Evolutionary conservation across 2,888 invertebrate species (phyloP), one percentile per base, ranked within the genome.

Genomic region (Toxonevra muliebris): DNA sequence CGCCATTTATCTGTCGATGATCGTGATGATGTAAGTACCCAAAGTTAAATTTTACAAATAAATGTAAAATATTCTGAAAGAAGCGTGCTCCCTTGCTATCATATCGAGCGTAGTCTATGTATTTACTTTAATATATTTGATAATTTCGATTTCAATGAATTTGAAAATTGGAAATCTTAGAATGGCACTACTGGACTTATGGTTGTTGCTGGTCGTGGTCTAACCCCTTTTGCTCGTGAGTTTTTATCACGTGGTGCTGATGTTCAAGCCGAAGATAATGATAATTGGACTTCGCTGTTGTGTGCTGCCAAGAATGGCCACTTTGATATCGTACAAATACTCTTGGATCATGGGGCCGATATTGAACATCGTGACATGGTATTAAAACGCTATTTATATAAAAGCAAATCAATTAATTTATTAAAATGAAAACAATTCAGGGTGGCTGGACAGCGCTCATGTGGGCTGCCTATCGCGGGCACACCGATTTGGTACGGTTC

Each of bases 391-490:
- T 2, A 48, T 7, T 48, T 48, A 48, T n/a, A 3, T n/a, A 48
- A 15, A 4, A 48, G 15, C 15, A 4, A 13, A n/a, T 48, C 15
- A n/a, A 48, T 20, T 54, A 54, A 54, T 19, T 7, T 19, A 54
- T 19, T n/a, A 9, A 54, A 15, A 17, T 54, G 2, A 19, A n/a
- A n/a, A 7, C 2, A 30, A 15, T 54, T 9, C 85, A 96, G 96
- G 97, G 97, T 75, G 96, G 96, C 48, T 99, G 98, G 98, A 94
- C 97, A 4, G 90, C 98, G 0, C 88, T 99, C 65, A 96, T 98
- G 93, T 99, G 98, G 98, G 95, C 97, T 0, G 90, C 95, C 10
- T 99, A 99, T 87, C 96, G 97, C 84, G 97, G 95, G 9, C 89
- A 90, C 75, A 89, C 90, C 42, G 90, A 93, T 48, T 89, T 94